phyloP scores from a whole-genome alignment of 1,140 invertebrate genomes.

The Trialeurodes vaporariorum region DNA sequence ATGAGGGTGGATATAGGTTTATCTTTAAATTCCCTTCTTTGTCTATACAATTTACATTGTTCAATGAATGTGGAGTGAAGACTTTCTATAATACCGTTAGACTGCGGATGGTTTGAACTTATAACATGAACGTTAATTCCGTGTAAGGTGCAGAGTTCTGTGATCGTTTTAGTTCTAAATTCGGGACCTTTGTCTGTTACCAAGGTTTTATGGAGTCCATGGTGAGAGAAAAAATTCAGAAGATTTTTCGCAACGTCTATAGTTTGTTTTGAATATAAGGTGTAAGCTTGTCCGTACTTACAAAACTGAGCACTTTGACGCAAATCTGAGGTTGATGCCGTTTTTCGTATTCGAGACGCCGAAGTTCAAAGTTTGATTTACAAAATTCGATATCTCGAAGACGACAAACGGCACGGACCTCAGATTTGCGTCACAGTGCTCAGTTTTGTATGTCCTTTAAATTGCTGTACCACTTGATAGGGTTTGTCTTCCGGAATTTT shows the following conservation, averaged over 20 bases:
- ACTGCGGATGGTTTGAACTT: conserved; percentile 24
- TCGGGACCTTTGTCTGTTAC: conserved; percentile 31
- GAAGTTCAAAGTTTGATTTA: too few relatives aligned
- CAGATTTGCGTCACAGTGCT: too few relatives aligned
- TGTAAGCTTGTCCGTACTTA: not conserved
- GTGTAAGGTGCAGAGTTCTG: conserved; percentile 14
- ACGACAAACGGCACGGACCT: too few relatives aligned
- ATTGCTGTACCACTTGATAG: too few relatives aligned
- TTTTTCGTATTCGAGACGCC: too few relatives aligned
- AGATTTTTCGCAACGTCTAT: not conserved
- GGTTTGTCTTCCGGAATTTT: too few relatives aligned
- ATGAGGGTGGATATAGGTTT: not conserved
- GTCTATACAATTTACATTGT: conserved; percentile 32
- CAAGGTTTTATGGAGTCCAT: conserved; percentile 29
- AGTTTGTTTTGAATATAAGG: not conserved
- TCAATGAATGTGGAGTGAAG: conserved; percentile 33
- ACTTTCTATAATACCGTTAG: conserved; percentile 27
- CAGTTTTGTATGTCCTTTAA: too few relatives aligned
- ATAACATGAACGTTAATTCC: conserved; percentile 29
- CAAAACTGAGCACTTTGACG: too few relatives aligned
- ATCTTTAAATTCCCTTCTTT: not conserved
- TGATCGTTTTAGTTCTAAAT: conserved; percentile 20
- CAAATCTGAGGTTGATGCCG: too few relatives aligned
- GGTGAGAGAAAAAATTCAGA: conserved; percentile 24
- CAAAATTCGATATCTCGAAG: too few relatives aligned